A percentile compares a stretch with the other conserved stretches of the same genome.
Conservation (phyloP, 2,113 vertebrate species). For the Ia io region DNA sequence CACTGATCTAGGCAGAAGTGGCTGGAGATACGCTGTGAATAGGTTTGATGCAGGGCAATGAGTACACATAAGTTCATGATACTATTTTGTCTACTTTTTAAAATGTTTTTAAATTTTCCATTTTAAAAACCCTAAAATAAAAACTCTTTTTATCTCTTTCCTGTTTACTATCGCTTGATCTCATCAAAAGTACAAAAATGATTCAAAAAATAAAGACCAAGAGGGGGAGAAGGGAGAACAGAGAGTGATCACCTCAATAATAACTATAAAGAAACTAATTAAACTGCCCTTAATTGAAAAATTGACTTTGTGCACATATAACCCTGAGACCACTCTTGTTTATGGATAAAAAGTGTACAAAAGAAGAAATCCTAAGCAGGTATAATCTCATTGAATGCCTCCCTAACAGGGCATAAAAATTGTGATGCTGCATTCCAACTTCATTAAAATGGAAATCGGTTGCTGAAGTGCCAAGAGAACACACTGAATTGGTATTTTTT, state of each 20-base stretch:
- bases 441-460: background rate
- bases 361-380: background rate
- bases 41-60: background rate
- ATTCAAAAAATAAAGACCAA: background rate
- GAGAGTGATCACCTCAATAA: background rate
- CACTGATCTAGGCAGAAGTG: background rate
- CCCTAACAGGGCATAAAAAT: background rate
- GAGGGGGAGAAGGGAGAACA: background rate
- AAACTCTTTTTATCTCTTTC: background rate
- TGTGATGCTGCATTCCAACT: background rate
- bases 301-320: background rate
- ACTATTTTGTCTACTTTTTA: background rate
- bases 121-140: background rate
- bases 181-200: background rate
- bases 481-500: background rate
- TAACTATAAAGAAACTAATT: background rate
- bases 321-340: background rate
- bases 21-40: rapidly evolving
- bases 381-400: background rate
- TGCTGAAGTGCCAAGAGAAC: background rate
- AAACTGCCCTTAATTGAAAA: background rate
- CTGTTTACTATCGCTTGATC: background rate
- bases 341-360: background rate
- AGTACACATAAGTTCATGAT: no score
- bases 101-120: background rate